Evolutionary conservation across 2,888 invertebrate genomes (phyloP).

Genomic region (Sphaerophoria rueppellii): DNA sequence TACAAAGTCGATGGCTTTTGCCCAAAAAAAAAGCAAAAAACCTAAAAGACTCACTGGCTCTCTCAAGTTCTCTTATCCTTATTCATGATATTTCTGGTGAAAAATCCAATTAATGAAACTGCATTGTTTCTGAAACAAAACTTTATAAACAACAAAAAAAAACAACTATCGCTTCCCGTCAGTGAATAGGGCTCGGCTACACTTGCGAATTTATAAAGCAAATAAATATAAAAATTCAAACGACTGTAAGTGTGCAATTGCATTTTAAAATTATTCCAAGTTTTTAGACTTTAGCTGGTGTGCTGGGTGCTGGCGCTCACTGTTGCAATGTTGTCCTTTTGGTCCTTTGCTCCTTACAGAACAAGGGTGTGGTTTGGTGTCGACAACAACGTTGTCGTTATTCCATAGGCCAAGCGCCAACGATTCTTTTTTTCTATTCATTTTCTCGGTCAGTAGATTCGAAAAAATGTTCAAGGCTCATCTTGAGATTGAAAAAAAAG

Average conservation of each 20-base stretch:
- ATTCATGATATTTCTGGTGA: constrained; percentile 50
- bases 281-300: constrained; percentile 51
- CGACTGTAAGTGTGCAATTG: constrained; percentile 60
- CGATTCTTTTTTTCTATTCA: constrained; percentile 3
- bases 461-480: constrained; percentile 41
- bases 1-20: constrained; percentile 24
- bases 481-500: constrained; percentile 1
- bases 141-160: neutral
- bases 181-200: constrained; percentile 46
- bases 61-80: constrained; percentile 18
- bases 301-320: neutral
- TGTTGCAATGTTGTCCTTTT: constrained; percentile 8
- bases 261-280: constrained; percentile 59
- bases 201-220: constrained; percentile 52
- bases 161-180: constrained; percentile 58
- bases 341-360: neutral
- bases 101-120: constrained; percentile 67
- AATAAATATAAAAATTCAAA: constrained; percentile 62
- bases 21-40: constrained; percentile 31
- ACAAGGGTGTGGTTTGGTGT: neutral
- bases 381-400: neutral
- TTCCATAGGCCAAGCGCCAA: neutral
- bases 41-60: neutral
- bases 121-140: constrained; percentile 44
- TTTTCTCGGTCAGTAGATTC: constrained; percentile 43